phyloP scores from a whole-genome alignment of 2,888 invertebrate genomes.

The Dolomedes plantarius region DNA sequence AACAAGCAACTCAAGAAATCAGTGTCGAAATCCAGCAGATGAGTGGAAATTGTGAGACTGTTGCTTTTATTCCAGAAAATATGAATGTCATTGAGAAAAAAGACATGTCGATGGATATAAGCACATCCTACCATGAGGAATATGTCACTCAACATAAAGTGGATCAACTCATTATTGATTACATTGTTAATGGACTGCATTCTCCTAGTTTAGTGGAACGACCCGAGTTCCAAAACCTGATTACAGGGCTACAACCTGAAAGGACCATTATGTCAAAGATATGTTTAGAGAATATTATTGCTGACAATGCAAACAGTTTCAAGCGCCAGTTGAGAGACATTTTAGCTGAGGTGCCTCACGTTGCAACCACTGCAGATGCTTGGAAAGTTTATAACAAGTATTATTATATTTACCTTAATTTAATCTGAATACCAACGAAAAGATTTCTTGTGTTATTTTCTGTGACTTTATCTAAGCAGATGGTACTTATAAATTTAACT shows the following conservation, averaged over 20 bases:
- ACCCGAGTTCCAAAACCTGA: neutral
- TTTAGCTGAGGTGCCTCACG: neutral
- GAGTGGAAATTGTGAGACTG: neutral
- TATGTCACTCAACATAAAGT: neutral
- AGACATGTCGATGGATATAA: neutral
- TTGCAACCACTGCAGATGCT: neutral
- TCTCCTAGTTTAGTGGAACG: neutral
- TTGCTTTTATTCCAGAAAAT: neutral
- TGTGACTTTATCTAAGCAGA: too few species aligned
- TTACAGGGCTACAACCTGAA: constrained; percentile 5
- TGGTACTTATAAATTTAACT: too few species aligned
- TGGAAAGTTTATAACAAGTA: constrained; percentile 20
- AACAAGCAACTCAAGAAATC: neutral
- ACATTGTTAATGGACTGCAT: neutral
- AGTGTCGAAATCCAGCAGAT: neutral
- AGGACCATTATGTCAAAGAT: neutral
- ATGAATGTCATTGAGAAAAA: neutral
- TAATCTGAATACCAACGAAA: too few species aligned
- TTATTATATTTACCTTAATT: too few species aligned
- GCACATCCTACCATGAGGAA: neutral
- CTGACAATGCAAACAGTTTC: constrained; percentile 10
- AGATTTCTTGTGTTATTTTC: too few species aligned
- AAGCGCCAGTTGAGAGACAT: constrained; percentile 7
- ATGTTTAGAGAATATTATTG: neutral
- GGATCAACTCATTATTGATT: constrained; percentile 11